Base-by-base conservation (phyloP, 2,113 vertebrate genomes). In the Sander lucioperca region DNA sequence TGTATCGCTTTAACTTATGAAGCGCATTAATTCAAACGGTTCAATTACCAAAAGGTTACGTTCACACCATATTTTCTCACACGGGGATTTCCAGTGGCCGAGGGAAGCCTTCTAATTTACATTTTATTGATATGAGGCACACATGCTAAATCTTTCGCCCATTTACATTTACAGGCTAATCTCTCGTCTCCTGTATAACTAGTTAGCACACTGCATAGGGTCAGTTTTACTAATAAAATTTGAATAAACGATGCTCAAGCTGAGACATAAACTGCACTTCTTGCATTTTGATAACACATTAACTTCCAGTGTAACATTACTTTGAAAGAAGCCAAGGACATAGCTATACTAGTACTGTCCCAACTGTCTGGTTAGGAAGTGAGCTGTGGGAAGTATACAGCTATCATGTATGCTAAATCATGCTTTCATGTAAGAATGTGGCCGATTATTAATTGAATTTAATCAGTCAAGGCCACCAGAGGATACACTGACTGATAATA, bases 291-390 rank as follows among this genome's bases (percentile, higher is more conserved):
- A 66, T 71, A 43, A 69, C 33, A 16, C 68, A 78, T 78, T 63
- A 50, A 56, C 19, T 36, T 75, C 25, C 16, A 50, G 45, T 6
- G n/a, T 54, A 69, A 57, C 39, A 30, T 11, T 70, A 56, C 71
- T 79, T 43, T 66, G 33, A 82, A 56, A 33, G 39, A 50, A 72
- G 27, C 36, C 58, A 66, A 74, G 75, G 75, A 59, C 71, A 71
- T 0, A 2, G 23, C 62, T 9, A 25, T 63, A 54, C 19, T 43
- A 72, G 48, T 3, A 6, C 5, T 39, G 39, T 23, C 6, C 16
- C 6, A 21, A 27, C 19, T 4, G 18, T 33, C 23, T 51, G 39
- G 62, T 43, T 61, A 57, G 33, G 6, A 43, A n/a, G n/a, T 21
- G 66, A 21, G 33, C 53, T 1, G 15, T 53, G 59, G 25, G 18